phyloP scores from a whole-genome alignment of 1,140 invertebrate species.

The Homarus americanus region DNA sequence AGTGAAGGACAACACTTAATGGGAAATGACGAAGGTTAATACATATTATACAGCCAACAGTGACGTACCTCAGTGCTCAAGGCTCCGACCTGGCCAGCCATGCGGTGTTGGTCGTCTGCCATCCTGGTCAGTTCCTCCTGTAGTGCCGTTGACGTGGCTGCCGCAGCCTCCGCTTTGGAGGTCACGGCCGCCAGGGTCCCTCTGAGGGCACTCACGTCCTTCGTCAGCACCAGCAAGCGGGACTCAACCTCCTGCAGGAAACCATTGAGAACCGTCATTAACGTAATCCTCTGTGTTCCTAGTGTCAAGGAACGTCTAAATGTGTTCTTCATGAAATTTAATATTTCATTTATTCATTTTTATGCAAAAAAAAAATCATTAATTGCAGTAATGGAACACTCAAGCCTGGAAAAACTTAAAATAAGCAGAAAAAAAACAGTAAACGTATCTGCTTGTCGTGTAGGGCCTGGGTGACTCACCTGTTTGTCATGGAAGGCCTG shows the following conservation, averaged over 20 bases:
- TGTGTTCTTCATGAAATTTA: too few species aligned
- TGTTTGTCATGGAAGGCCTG: constrained; percentile 52
- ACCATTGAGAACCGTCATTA: too few species aligned
- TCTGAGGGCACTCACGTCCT: constrained; percentile 50
- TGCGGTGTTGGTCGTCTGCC: constrained; percentile 22
- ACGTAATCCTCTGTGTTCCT: too few species aligned
- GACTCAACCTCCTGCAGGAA: constrained; percentile 57
- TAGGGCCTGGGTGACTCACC: constrained; percentile 15
- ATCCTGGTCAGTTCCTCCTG: constrained; percentile 39
- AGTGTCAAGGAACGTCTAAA: too few species aligned
- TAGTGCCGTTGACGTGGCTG: constrained; percentile 31
- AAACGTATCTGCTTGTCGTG: neutral
- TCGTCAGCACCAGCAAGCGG: constrained; percentile 44
- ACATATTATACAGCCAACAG: too few species aligned
- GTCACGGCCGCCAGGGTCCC: constrained; percentile 47
- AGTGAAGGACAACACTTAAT: too few species aligned
- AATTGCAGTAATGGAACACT: too few species aligned
- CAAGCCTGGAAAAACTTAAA: constrained; percentile 3
- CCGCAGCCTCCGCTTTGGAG: constrained; percentile 53
- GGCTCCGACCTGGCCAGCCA: constrained; percentile 3
- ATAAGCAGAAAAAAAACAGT: neutral
- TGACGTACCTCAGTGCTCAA: constrained; percentile 32
- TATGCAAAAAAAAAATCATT: too few species aligned
- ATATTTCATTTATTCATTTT: too few species aligned
- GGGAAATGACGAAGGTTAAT: too few species aligned